Evolutionary conservation across 2,888 invertebrate genomes (phyloP).

Genomic region (Caenorhabditis sp.): DNA sequence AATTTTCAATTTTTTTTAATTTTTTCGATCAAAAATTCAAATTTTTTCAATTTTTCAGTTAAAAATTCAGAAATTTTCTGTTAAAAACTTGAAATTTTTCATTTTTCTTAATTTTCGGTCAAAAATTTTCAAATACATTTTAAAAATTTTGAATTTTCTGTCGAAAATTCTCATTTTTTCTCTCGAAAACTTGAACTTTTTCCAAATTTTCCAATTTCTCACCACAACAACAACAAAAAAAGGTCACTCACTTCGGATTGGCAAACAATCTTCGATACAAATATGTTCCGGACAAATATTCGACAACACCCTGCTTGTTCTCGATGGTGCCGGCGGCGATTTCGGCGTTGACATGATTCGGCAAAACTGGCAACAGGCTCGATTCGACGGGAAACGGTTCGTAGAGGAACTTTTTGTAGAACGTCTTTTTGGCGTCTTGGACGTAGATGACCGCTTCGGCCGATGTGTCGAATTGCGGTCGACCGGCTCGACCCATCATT

Average conservation of each 20-base stretch:
- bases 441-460: constrained; percentile 79
- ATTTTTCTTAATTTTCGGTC: too few relatives aligned
- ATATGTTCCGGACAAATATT: constrained; percentile 98
- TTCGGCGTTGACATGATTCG: constrained; percentile 97
- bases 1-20: too few relatives aligned
- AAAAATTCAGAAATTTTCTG: too few relatives aligned
- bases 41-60: too few relatives aligned
- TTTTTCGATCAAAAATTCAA: too few relatives aligned
- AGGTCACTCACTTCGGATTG: constrained; percentile 81
- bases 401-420: constrained; percentile 97
- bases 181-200: too few relatives aligned
- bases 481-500: constrained; percentile 98
- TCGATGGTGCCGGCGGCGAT: constrained; percentile 89
- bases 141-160: too few relatives aligned
- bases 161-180: too few relatives aligned
- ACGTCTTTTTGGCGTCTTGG: constrained; percentile 91
- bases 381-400: constrained; percentile 99
- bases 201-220: too few relatives aligned
- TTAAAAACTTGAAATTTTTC: too few relatives aligned
- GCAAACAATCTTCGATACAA: constrained; percentile 90
- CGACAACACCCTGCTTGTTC: constrained; percentile 78
- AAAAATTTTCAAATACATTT: too few relatives aligned
- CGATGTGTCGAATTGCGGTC: constrained; percentile 93
- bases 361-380: constrained; percentile 85
- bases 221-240: too few relatives aligned